phyloP scores from a whole-genome alignment of 2,113 vertebrate genomes.

The Micromys minutus region DNA sequence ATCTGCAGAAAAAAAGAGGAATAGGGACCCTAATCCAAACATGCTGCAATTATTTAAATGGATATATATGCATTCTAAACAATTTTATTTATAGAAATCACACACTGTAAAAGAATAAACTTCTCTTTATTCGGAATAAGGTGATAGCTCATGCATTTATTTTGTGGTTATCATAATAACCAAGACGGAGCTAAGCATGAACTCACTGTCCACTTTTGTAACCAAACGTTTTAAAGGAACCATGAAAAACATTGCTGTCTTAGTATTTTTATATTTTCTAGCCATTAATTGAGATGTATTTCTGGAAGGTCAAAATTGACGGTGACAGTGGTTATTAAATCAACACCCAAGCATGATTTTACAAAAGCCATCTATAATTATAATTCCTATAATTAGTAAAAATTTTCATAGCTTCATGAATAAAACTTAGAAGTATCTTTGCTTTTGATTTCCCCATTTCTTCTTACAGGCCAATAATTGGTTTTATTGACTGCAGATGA shows the following conservation, averaged over 20 bases:
- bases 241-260: conserved; percentile 53
- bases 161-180: neutral
- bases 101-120: neutral
- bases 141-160: neutral
- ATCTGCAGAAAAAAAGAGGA: conserved; percentile 43
- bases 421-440: conserved; percentile 80
- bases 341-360: neutral
- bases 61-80: neutral
- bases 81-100: neutral
- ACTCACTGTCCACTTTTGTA: neutral
- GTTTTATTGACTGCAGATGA: neutral
- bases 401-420: conserved; percentile 90
- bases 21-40: too few species aligned
- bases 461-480: neutral
- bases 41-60: neutral
- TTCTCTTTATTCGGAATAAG: neutral
- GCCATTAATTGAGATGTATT: conserved; percentile 78
- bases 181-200: neutral
- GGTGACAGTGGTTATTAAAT: neutral
- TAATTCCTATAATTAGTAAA: conserved; percentile 89
- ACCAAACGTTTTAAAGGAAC: neutral
- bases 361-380: conserved; percentile 12
- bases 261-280: conserved; percentile 74
- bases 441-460: neutral
- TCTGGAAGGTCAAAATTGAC: conserved; percentile 80